Conservation (phyloP, 2,888 invertebrate genomes). For the Nomada ferruginata region DNA sequence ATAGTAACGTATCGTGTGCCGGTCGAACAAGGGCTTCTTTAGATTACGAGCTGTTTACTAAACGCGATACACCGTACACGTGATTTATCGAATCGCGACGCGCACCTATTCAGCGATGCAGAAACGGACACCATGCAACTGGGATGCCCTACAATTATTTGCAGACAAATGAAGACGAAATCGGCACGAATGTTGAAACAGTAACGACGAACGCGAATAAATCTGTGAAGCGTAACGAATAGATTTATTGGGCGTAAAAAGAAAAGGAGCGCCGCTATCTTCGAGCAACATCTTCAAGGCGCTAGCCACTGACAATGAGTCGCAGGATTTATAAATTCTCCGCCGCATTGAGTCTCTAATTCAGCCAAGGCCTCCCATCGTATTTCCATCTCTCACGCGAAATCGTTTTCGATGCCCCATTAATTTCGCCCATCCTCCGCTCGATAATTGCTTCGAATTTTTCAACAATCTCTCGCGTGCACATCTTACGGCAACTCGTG, state of each 20-base stretch:
- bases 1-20: constrained; percentile 17
- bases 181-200: too few relatives aligned
- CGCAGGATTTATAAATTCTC: constrained; percentile 4
- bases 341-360: not conserved
- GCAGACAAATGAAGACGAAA: too few relatives aligned
- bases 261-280: not conserved
- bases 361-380: not conserved
- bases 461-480: not conserved
- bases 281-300: not conserved
- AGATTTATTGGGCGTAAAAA: not conserved
- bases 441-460: not conserved
- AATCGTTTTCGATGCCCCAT: not conserved
- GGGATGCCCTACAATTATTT: not conserved
- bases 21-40: constrained; percentile 43
- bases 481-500: not conserved
- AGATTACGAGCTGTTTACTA: constrained; percentile 48
- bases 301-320: not conserved
- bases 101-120: constrained; percentile 18
- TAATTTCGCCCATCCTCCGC: not conserved
- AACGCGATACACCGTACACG: constrained; percentile 25
- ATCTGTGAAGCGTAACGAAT: not conserved
- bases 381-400: not conserved
- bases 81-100: constrained; percentile 58
- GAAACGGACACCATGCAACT: not conserved
- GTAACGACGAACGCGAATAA: not conserved